These are phyloP conservation scores for Distichodus sexfasciatus DNA, from an alignment of 2,797 vertebrate species.

Conservation along the genomic window DNA sequence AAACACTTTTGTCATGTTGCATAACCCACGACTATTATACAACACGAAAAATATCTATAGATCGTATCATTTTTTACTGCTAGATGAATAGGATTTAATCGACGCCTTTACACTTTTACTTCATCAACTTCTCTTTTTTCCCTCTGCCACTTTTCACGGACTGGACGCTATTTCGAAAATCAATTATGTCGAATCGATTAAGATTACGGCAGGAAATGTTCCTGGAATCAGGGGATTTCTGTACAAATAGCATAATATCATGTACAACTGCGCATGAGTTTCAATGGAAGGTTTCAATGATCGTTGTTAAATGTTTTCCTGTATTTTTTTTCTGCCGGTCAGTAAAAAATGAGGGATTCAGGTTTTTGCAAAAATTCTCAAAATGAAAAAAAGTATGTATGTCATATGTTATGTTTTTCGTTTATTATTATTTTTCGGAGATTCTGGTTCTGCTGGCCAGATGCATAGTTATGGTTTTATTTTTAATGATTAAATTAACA, in stretches of 20 bases:
- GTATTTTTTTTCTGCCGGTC: constrained; percentile 92
- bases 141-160: constrained; percentile 36
- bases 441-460: constrained; percentile 99
- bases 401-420: constrained; percentile 61
- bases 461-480: constrained; percentile 98
- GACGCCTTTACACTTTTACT: constrained; percentile 11
- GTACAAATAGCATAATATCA: constrained; percentile 58
- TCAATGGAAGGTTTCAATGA: constrained; percentile 60
- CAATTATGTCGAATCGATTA: constrained; percentile 40
- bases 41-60: constrained; percentile 45
- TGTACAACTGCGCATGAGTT: constrained; percentile 65
- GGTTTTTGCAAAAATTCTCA: constrained; percentile 91
- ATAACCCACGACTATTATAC: constrained; percentile 53
- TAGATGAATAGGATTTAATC: constrained; percentile 30
- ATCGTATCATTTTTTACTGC: constrained; percentile 44
- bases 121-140: background rate
- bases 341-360: constrained; percentile 92
- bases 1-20: constrained; percentile 48
- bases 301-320: constrained; percentile 72
- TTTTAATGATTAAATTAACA: constrained; percentile 97
- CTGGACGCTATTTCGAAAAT: background rate
- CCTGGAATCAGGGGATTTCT: constrained; percentile 61
- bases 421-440: constrained; percentile 81
- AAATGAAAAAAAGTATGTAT: constrained; percentile 90
- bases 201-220: constrained; percentile 35